A percentile compares a stretch with the other conserved stretches of the same genome.
phyloP scores from a whole-genome alignment of 2,797 vertebrate species.

The Alosa sapidissima region DNA sequence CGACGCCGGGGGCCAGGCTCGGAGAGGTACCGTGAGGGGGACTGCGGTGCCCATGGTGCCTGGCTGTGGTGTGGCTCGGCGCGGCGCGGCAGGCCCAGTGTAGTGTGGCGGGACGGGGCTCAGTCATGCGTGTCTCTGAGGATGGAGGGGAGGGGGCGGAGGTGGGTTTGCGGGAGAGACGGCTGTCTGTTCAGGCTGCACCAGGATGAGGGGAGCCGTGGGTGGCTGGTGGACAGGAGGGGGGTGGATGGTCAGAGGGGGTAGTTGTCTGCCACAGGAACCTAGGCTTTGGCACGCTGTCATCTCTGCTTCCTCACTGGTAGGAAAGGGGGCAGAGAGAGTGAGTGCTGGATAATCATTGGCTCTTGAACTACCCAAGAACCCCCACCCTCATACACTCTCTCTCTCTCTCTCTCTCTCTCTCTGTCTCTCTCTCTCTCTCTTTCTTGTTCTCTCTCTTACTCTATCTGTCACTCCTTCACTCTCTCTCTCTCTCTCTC shows the following conservation, averaged over 20 bases:
- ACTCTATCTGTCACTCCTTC: background rate
- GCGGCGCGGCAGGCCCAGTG: background rate
- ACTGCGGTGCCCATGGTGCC: conserved; percentile 54
- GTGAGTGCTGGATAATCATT: conserved; percentile 21
- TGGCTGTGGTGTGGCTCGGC: conserved; percentile 48
- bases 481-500: conserved; percentile 20
- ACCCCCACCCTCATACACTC: background rate
- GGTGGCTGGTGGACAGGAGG: conserved; percentile 19
- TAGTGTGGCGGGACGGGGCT: conserved; percentile 31
- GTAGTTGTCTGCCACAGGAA: conserved; percentile 48
- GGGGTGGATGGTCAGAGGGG: background rate
- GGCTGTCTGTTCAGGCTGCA: conserved; percentile 4
- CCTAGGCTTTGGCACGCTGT: conserved; percentile 51
- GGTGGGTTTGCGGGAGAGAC: conserved; percentile 15
- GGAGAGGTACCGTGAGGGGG: conserved; percentile 7
- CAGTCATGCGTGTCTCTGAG: conserved; percentile 35
- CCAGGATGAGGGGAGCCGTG: conserved; percentile 14
- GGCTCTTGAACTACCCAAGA: conserved; percentile 4
- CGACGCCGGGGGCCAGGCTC: conserved; percentile 5
- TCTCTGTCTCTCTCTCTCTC: conserved; percentile 14
- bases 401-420: conserved; percentile 13
- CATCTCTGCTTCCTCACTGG: conserved; percentile 51
- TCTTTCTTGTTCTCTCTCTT: conserved; percentile 14
- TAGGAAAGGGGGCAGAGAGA: conserved; percentile 43
- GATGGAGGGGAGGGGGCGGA: conserved; percentile 29